Conservation (phyloP, 2,888 invertebrate genomes). For the Ectemnius continuus region DNA sequence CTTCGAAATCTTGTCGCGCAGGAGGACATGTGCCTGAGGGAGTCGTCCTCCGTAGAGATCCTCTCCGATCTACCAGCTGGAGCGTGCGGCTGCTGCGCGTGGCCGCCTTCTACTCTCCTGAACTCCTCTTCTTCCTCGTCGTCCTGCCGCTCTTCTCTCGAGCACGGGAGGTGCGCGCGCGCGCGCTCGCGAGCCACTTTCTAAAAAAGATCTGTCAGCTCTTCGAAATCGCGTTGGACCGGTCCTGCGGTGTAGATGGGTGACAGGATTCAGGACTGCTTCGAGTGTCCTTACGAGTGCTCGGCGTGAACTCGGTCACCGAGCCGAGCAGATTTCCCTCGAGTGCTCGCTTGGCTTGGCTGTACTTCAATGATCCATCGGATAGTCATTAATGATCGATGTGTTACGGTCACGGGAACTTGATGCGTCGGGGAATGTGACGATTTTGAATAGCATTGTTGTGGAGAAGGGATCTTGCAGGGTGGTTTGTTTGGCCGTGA, state of each 20-base stretch:
- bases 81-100: not conserved
- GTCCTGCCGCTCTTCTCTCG: not conserved
- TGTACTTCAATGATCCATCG: too few relatives aligned
- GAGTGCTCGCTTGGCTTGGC: too few relatives aligned
- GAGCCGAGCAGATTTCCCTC: too few relatives aligned
- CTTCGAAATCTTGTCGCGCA: conserved; percentile 16
- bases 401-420: too few relatives aligned
- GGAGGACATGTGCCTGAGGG: conserved; percentile 12
- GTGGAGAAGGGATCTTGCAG: too few relatives aligned
- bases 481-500: too few relatives aligned
- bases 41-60: conserved; percentile 10
- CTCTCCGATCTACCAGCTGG: not conserved
- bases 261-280: conserved; percentile 18
- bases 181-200: conserved; percentile 51
- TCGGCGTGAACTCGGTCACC: not conserved
- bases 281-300: not conserved
- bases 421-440: not conserved
- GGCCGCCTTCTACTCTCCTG: not conserved
- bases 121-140: conserved; percentile 11
- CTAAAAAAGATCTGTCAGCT: conserved; percentile 59
- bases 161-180: not conserved
- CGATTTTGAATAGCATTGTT: too few relatives aligned
- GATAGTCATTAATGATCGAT: too few relatives aligned
- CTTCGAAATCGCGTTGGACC: conserved; percentile 59
- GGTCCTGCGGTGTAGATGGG: conserved; percentile 20